These are phyloP conservation scores for Elmis aenea DNA, from an alignment of 2,888 invertebrate genomes.

Conservation along the genomic window DNA sequence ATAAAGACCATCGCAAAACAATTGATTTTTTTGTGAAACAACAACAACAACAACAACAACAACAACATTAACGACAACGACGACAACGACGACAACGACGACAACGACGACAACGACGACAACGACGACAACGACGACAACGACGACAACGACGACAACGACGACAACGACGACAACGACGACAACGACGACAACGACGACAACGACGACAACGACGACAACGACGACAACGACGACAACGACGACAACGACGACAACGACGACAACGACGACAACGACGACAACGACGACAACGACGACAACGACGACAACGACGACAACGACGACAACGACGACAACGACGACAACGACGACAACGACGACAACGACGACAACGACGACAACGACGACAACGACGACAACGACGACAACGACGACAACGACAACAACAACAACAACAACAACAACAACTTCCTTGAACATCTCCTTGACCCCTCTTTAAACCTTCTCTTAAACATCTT, in stretches of 20 bases:
- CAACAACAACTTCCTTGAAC: too few species aligned
- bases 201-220: slow-evolving; percentile 8
- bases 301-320: slow-evolving; percentile 9
- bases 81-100: background rate
- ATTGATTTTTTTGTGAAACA: too few species aligned
- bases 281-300: slow-evolving; percentile 6
- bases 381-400: background rate
- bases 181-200: slow-evolving; percentile 7
- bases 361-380: slow-evolving; percentile 1
- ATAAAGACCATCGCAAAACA: too few species aligned
- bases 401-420: too few species aligned
- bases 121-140: too few species aligned
- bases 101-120: too few species aligned
- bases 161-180: slow-evolving; percentile 3
- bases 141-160: slow-evolving; percentile 1
- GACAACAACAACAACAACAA: too few species aligned
- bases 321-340: slow-evolving; percentile 1
- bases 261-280: slow-evolving; percentile 9
- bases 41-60: too few species aligned
- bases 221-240: slow-evolving; percentile 8
- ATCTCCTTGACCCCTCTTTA: too few species aligned
- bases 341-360: background rate
- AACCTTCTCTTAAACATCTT: too few species aligned
- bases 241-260: slow-evolving; percentile 8
- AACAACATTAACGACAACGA: too few species aligned